These are phyloP conservation scores for Porites lobata DNA, from an alignment of 92 coral and sea anemone species.

Conservation along the genomic window DNA sequence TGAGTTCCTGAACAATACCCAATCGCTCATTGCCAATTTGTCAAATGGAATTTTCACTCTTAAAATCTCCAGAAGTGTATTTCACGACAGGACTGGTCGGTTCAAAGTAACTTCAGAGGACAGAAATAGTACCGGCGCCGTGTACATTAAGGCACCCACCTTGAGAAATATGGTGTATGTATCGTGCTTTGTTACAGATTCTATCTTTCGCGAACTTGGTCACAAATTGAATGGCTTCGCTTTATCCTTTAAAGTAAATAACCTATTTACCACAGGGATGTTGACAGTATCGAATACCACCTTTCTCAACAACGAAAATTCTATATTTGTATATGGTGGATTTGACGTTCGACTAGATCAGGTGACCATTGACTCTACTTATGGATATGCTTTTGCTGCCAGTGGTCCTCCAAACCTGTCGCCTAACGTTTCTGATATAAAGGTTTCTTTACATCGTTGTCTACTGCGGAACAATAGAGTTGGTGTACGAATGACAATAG, in stretches of 20 bases:
- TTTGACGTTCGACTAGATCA: background rate
- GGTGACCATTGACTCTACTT: background rate
- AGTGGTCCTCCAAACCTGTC: background rate
- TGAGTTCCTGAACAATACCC: background rate
- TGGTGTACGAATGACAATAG: slow-evolving; percentile 7
- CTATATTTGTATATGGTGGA: slow-evolving; percentile 2
- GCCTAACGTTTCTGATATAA: background rate
- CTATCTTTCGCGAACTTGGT: background rate
- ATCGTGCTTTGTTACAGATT: background rate
- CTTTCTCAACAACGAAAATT: slow-evolving; percentile 2
- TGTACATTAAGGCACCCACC: background rate
- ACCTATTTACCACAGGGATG: background rate
- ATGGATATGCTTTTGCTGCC: background rate
- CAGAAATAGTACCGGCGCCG: background rate
- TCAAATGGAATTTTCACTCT: background rate
- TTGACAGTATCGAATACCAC: background rate
- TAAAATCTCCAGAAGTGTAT: slow-evolving; percentile 2
- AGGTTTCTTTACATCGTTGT: background rate
- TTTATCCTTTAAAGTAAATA: background rate
- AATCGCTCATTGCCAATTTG: background rate
- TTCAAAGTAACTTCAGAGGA: background rate
- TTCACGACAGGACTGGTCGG: background rate
- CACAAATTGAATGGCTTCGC: background rate
- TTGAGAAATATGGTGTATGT: background rate
- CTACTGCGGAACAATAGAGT: background rate